phyloP scores from a whole-genome alignment of 2,797 vertebrate genomes.

The Semotilus atromaculatus region DNA sequence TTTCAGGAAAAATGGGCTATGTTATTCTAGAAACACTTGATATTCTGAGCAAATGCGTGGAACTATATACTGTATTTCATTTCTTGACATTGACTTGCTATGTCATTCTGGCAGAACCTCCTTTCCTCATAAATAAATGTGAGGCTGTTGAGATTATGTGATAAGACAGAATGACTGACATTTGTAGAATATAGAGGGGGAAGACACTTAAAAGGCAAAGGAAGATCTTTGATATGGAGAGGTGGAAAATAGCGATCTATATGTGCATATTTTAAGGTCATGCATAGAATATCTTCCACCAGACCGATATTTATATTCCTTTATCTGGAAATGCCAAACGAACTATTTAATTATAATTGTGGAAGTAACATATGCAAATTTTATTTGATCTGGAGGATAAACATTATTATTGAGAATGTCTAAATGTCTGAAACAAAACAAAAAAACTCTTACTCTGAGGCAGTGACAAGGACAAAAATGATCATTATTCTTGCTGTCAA shows the following conservation, averaged over 20 bases:
- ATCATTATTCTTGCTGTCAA: neutral
- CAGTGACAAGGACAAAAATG: neutral
- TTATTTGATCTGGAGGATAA: constrained; percentile 17
- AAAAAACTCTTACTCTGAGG: neutral
- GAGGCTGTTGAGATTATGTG: constrained; percentile 47
- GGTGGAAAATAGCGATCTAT: constrained; percentile 63
- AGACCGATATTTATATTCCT: constrained; percentile 54
- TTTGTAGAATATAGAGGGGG: constrained; percentile 48
- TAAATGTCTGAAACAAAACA: neutral
- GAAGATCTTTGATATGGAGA: constrained; percentile 56
- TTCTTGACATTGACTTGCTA: constrained; percentile 45
- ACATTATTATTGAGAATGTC: constrained; percentile 7
- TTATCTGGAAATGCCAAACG: constrained; percentile 47
- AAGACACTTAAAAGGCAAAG: constrained; percentile 55
- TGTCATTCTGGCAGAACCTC: constrained; percentile 40
- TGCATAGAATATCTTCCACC: constrained; percentile 52
- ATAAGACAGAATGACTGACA: constrained; percentile 57
- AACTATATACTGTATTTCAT: constrained; percentile 34
- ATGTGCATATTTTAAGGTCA: constrained; percentile 65
- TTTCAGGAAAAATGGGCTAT: constrained; percentile 28
- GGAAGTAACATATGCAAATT: constrained; percentile 22
- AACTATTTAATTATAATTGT: constrained; percentile 45
- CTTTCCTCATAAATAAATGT: constrained; percentile 51
- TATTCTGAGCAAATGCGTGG: constrained; percentile 1
- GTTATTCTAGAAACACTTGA: constrained; percentile 26